phyloP scores from a whole-genome alignment of 1,140 invertebrate species.

The Laupala kohalensis region DNA sequence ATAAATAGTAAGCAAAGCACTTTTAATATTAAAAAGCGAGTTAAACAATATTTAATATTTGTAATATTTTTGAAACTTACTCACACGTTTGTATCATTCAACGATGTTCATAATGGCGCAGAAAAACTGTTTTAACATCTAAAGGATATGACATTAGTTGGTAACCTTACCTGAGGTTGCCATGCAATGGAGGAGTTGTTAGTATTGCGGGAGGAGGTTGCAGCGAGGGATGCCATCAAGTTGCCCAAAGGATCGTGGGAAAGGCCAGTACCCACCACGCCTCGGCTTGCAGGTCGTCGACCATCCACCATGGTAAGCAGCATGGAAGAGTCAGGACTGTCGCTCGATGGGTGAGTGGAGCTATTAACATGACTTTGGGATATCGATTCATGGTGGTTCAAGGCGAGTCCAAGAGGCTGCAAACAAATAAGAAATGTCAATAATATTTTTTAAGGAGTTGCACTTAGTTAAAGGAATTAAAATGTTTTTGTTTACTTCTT shows the following conservation, averaged over 20 bases:
- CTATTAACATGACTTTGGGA: background rate
- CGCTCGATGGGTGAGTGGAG: background rate
- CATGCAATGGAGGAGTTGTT: constrained; percentile 6
- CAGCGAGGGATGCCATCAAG: constrained; percentile 32
- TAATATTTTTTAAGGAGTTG: no score
- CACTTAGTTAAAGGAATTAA: no score
- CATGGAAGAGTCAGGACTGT: constrained; percentile 17
- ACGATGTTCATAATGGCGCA: no score
- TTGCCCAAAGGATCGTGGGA: constrained; percentile 26
- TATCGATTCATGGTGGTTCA: background rate
- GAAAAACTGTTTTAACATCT: no score
- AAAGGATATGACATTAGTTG: no score
- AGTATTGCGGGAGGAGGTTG: constrained; percentile 24
- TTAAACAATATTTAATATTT: no score
- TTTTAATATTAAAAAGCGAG: no score
- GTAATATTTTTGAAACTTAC: no score
- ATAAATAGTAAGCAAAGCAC: no score
- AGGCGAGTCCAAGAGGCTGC: background rate
- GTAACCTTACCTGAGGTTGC: constrained; percentile 8
- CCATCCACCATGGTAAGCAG: constrained; percentile 13
- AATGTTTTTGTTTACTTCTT: no score
- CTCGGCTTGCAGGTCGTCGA: constrained; percentile 28
- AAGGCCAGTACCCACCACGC: constrained; percentile 22
- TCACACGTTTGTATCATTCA: no score
- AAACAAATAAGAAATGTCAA: no score